A percentile compares a stretch with the other conserved stretches of the same genome.
phyloP scores from a whole-genome alignment of 2,113 vertebrate species.

The Bungarus multicinctus region DNA sequence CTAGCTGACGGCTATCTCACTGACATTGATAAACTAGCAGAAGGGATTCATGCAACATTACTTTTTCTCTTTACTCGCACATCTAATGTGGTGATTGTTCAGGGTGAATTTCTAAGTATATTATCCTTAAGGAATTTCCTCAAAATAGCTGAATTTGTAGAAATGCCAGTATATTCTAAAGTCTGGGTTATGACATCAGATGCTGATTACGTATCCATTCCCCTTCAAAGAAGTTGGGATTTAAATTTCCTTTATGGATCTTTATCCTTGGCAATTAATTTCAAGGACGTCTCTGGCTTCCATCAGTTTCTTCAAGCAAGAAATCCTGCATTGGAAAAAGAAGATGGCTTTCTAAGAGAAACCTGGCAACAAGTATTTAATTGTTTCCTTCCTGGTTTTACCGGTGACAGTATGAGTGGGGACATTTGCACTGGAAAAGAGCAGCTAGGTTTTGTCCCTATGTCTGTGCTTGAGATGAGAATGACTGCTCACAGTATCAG shows the following conservation, averaged over 20 bases:
- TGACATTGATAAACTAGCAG: no score
- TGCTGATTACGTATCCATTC: not conserved
- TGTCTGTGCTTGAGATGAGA: not conserved
- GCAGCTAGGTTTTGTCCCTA: not conserved
- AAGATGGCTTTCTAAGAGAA: not conserved
- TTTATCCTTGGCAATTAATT: not conserved
- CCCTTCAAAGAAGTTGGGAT: not conserved
- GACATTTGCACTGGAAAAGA: not conserved
- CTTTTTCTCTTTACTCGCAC: no score
- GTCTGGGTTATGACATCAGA: not conserved
- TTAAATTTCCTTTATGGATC: not conserved
- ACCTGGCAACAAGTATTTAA: no score
- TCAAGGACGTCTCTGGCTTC: not conserved
- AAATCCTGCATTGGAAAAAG: not conserved
- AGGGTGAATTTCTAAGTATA: no score
- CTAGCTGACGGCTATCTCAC: not conserved
- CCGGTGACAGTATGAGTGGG: accelerated
- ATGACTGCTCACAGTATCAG: slow-evolving; percentile 7
- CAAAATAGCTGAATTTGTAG: no score
- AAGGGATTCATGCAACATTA: no score
- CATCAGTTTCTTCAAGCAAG: not conserved
- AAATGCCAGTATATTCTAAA: not conserved
- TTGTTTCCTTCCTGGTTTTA: not conserved
- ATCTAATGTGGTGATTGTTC: no score
- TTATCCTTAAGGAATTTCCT: no score